Evolutionary conservation across 2,888 invertebrate genomes (phyloP).

Genomic region (Calameuta idolon): DNA sequence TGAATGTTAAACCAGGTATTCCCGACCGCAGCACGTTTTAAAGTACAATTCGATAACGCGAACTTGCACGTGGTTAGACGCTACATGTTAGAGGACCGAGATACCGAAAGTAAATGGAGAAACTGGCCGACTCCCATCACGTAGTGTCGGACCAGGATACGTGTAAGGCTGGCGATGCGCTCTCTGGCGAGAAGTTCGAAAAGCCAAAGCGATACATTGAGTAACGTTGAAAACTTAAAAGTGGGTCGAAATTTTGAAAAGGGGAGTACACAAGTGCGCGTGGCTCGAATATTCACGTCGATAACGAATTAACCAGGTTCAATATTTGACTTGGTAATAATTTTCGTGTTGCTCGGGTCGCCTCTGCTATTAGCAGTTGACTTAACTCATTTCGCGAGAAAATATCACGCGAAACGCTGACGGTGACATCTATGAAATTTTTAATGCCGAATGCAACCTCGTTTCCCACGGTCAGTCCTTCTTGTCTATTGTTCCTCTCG

Average conservation of each 20-base stretch:
- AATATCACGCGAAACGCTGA: constrained; percentile 12
- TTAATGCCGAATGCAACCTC: constrained; percentile 36
- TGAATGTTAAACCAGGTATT: background rate
- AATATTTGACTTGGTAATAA: constrained; percentile 45
- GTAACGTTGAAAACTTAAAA: background rate
- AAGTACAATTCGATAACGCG: background rate
- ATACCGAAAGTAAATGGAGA: background rate
- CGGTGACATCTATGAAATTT: constrained; percentile 27
- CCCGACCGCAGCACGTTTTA: background rate
- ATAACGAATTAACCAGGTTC: constrained; percentile 46
- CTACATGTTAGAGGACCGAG: background rate
- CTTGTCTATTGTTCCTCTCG: background rate
- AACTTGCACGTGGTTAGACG: background rate
- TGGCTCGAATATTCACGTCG: constrained; percentile 36
- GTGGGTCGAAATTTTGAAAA: background rate
- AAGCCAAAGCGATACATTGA: background rate
- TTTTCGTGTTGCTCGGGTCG: constrained; percentile 18
- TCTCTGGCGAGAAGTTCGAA: background rate
- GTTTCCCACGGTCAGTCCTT: background rate
- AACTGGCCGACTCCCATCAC: background rate
- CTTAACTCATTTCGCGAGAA: background rate
- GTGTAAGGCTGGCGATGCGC: background rate
- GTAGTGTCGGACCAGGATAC: background rate
- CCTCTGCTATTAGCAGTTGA: background rate
- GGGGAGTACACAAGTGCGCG: background rate